Conservation (phyloP, 2,888 invertebrate species). For the Euclidia mi region DNA sequence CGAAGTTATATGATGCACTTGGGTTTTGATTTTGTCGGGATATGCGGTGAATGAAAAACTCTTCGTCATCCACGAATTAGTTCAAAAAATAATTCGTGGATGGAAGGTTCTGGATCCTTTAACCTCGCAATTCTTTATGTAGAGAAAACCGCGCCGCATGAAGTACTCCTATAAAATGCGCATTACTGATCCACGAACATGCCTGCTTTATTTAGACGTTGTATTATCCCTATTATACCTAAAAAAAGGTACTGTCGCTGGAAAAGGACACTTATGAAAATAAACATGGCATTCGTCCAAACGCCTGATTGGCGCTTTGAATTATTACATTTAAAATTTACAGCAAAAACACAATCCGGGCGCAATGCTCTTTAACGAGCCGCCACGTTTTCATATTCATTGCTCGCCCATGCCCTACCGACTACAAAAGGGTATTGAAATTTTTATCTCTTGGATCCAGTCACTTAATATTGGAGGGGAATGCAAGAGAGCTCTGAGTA, state of each 20-base stretch:
- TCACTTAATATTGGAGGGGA: slow-evolving; percentile 46
- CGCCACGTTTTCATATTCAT: slow-evolving; percentile 70
- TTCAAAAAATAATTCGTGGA: too few species aligned
- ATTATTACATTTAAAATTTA: slow-evolving; percentile 62
- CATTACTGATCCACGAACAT: slow-evolving; percentile 29
- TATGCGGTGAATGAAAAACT: slow-evolving; percentile 25
- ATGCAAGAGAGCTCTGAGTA: slow-evolving; percentile 36
- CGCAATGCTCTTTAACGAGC: slow-evolving; percentile 64
- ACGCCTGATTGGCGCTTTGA: slow-evolving; percentile 27
- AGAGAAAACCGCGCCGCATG: slow-evolving; percentile 14
- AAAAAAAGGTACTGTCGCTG: too few species aligned
- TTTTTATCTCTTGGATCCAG: slow-evolving; percentile 58
- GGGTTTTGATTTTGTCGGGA: slow-evolving; percentile 11
- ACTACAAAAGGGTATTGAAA: slow-evolving; percentile 61
- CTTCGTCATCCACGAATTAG: too few species aligned
- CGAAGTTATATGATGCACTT: slow-evolving; percentile 29
- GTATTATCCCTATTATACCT: slow-evolving; percentile 20
- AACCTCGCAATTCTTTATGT: too few species aligned
- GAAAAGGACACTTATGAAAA: slow-evolving; percentile 12
- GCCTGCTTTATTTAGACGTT: slow-evolving; percentile 31
- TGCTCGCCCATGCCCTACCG: slow-evolving; percentile 44
- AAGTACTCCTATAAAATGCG: slow-evolving; percentile 21
- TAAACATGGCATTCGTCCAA: slow-evolving; percentile 21
- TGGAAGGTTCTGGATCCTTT: too few species aligned
- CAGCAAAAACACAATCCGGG: slow-evolving; percentile 65